A percentile compares a stretch with the other conserved stretches of the same genome.
These are phyloP conservation scores for Nycticorax nycticorax DNA, from an alignment of 2,113 vertebrate species.

Conservation along the genomic window DNA sequence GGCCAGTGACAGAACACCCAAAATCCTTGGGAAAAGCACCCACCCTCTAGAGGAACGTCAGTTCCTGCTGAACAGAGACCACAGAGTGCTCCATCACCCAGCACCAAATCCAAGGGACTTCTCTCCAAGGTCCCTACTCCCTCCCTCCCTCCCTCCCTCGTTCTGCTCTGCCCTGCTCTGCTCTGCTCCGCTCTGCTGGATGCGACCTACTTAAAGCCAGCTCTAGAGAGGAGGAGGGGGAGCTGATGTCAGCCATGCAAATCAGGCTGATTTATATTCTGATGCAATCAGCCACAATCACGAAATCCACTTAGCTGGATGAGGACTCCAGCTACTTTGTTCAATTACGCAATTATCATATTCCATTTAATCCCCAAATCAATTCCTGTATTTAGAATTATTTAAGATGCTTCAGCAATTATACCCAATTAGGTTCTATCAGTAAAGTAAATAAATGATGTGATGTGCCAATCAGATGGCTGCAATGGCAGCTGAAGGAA, in stretches of 20 bases:
- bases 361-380: conserved; percentile 71
- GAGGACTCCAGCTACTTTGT: conserved; percentile 64
- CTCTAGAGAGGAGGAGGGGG: neutral
- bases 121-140: neutral
- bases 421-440: conserved; percentile 60
- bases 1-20: neutral
- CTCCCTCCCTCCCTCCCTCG: neutral
- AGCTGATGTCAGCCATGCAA: conserved; percentile 28
- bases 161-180: too few relatives aligned
- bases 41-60: neutral
- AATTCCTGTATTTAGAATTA: conserved; percentile 73
- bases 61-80: neutral
- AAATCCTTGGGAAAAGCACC: neutral
- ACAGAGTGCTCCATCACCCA: neutral
- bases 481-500: conserved; percentile 33
- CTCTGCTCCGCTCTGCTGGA: neutral
- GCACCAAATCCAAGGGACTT: neutral
- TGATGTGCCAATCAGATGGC: conserved; percentile 29
- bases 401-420: conserved; percentile 70
- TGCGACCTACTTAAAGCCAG: neutral
- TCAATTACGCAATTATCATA: conserved; percentile 72
- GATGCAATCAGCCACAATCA: conserved; percentile 68
- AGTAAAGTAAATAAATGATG: conserved; percentile 66
- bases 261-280: conserved; percentile 66
- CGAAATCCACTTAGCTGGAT: conserved; percentile 60